Base-by-base conservation (phyloP, 1,140 invertebrate species). In the Trichogramma pretiosum region DNA sequence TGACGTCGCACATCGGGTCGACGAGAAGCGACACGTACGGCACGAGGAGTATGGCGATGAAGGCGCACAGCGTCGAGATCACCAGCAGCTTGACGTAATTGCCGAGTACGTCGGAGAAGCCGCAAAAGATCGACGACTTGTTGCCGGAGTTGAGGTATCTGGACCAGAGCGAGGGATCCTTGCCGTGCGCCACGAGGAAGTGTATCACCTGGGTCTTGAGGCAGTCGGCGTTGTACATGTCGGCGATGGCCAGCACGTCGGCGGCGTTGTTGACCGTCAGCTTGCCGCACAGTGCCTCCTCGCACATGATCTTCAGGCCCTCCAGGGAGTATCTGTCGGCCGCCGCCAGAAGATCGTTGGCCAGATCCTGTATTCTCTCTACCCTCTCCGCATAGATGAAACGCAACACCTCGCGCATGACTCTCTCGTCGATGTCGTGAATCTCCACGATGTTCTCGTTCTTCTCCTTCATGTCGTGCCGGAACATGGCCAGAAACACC, bases 251-350 rank as follows among this genome's bases (percentile, higher is more conserved):
- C 55, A 98, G 79, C 52, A 93, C 93, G 66, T 98, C 94, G 32
- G 94, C 94, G 37, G 93, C 93, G 68, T 95, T 97, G 61, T 98
- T 93, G 59, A 95, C 89, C 18, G 87, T 89, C 53, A 99, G 77
- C 73, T 89, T 96, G 42, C 87, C 84, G 77, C 93, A 98, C 37
- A 99, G 74, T 36, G 94, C 90, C 74, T 98, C 94, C 73, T 99
- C 96, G 74, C 96, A 99, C 92, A 98, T 96, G 50, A 98, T 92
- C 81, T 99, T 98, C 69, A 98, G 79, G 75, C 94, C 82, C 65
- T 98, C 94, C 43, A 98, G 72, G 56, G 94, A 92, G 72, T 95
- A 96, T 80, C 98, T 98, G 70, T 99, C 94, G 39, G 94, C 94
- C 54, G 94, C 95, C 33, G 94, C 93, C 62, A 99, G 73, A 51